phyloP scores from a whole-genome alignment of 2,888 invertebrate genomes.

The Phengaris alcon region DNA sequence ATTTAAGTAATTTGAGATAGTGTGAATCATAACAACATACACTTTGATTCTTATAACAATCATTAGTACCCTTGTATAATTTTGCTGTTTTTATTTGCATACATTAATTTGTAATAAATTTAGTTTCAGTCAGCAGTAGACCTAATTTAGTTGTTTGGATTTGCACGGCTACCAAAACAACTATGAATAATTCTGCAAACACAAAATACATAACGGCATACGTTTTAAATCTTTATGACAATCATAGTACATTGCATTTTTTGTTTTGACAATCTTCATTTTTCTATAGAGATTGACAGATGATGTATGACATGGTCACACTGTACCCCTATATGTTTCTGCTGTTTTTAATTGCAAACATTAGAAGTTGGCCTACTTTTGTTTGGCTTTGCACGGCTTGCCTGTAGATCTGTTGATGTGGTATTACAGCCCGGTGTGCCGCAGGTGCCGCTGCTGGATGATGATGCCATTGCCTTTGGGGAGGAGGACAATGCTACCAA shows the following conservation, averaged over 20 bases:
- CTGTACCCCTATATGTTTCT: too few species aligned
- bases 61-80: too few species aligned
- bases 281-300: too few species aligned
- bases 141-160: too few species aligned
- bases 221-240: background rate
- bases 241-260: slow-evolving; percentile 24
- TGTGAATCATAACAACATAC: background rate
- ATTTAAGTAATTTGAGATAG: background rate
- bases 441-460: slow-evolving; percentile 91
- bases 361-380: slow-evolving; percentile 1
- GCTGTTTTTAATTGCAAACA: background rate
- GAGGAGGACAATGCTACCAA: slow-evolving; percentile 85
- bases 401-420: slow-evolving; percentile 60
- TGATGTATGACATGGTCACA: too few species aligned
- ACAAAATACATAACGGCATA: background rate
- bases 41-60: too few species aligned
- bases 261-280: slow-evolving; percentile 34
- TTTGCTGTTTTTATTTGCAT: too few species aligned
- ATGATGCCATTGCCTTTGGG: slow-evolving; percentile 92
- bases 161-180: too few species aligned
- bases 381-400: slow-evolving; percentile 73
- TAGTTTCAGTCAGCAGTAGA: too few species aligned
- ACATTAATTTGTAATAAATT: too few species aligned
- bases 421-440: slow-evolving; percentile 78
- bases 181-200: too few species aligned